Conservation (phyloP, 2,797 vertebrate species). For the Myiothlypis chrysogaster region DNA sequence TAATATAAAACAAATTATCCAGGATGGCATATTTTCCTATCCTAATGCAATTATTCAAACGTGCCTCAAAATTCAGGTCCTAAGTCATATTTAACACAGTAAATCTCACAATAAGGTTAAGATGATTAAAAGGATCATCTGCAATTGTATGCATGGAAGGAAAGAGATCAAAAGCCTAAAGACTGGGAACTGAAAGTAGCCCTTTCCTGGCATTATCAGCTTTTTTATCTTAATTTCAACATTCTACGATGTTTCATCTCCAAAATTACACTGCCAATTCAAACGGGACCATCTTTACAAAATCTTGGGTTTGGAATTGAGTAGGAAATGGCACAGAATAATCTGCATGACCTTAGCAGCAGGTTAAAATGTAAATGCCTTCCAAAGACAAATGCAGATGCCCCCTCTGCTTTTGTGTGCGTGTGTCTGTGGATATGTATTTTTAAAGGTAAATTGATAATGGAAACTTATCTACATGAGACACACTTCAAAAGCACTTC, state of each 20-base stretch:
- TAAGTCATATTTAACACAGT: conserved; percentile 15
- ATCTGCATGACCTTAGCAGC: not conserved
- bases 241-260: not conserved
- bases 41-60: conserved; percentile 19
- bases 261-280: not conserved
- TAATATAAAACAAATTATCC: conserved; percentile 13
- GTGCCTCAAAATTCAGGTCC: not conserved
- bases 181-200: not conserved
- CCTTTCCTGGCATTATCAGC: not conserved
- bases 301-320: not conserved
- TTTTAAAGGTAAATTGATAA: not conserved
- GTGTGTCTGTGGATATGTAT: not conserved
- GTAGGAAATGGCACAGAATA: not conserved
- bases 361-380: not conserved
- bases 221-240: conserved; percentile 13
- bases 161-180: conserved; percentile 22
- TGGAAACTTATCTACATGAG: not conserved
- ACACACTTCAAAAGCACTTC: not conserved
- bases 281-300: not conserved
- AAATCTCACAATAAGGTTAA: conserved; percentile 5
- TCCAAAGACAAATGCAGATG: not conserved
- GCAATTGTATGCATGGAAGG: not conserved
- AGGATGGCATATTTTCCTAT: not conserved
- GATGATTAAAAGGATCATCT: conserved; percentile 30
- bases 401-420: not conserved